These are phyloP conservation scores for Torymus tubicola DNA, from an alignment of 2,888 invertebrate genomes.

Conservation along the genomic window DNA sequence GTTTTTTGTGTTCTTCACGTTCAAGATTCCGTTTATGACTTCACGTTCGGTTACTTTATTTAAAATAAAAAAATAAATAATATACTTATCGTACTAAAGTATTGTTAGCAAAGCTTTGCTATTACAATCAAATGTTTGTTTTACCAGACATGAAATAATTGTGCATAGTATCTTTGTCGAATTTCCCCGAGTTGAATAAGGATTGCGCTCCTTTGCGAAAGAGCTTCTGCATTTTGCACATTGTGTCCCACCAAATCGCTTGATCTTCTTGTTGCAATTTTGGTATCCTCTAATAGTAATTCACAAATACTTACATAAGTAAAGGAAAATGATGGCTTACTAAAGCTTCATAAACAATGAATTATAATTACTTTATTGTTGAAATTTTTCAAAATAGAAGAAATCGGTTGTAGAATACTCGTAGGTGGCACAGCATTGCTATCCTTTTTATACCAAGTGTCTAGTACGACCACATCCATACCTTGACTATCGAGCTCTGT, in stretches of 20 bases:
- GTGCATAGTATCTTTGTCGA: conserved; percentile 95
- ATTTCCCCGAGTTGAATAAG: conserved; percentile 88
- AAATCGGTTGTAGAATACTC: conserved; percentile 96
- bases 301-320: conserved; percentile 2
- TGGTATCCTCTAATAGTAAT: conserved; percentile 85
- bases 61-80: conserved; percentile 27
- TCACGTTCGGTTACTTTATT: conserved; percentile 95
- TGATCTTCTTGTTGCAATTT: conserved; percentile 98
- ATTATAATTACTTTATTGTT: conserved; percentile 93
- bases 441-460: conserved; percentile 97
- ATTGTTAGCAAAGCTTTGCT: neutral
- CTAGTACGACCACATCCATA: conserved; percentile 88
- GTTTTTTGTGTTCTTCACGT: conserved; percentile 95
- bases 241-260: conserved; percentile 98
- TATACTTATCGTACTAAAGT: neutral
- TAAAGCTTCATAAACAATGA: neutral
- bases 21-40: conserved; percentile 95
- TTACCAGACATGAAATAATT: conserved; percentile 99
- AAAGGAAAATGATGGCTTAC: neutral
- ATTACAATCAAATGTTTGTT: conserved; percentile 17
- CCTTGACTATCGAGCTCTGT: conserved; percentile 91
- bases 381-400: conserved; percentile 96
- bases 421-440: conserved; percentile 97
- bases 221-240: conserved; percentile 95
- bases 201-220: conserved; percentile 93